These are phyloP conservation scores for Orussus abietinus DNA, from an alignment of 1,140 invertebrate species.

Conservation along the genomic window DNA sequence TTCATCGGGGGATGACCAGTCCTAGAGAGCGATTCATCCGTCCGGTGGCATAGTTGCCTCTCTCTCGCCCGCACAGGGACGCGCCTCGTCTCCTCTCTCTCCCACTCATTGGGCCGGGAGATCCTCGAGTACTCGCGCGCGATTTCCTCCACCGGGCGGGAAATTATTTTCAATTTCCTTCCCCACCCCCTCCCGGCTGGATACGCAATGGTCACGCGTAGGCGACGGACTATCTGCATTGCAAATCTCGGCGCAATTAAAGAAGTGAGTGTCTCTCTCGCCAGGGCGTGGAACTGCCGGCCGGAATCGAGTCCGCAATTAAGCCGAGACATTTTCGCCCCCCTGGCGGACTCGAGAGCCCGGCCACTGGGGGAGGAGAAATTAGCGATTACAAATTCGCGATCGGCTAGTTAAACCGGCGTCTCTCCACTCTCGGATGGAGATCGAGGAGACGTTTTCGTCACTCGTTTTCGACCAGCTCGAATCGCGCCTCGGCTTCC, in stretches of 20 bases:
- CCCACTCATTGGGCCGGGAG: no score
- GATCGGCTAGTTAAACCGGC: neutral
- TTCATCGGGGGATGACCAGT: no score
- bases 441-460: neutral
- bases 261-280: conserved; percentile 37
- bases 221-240: conserved; percentile 36
- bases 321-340: conserved; percentile 41
- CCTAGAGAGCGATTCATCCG: no score
- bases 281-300: conserved; percentile 18
- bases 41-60: no score
- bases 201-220: conserved; percentile 14
- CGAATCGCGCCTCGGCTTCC: neutral
- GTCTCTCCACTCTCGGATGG: no score
- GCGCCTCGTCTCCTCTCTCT: no score
- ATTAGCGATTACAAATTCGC: conserved; percentile 23
- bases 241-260: conserved; percentile 43
- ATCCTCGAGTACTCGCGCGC: conserved; percentile 20
- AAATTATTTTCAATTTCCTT: conserved; percentile 8
- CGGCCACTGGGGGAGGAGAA: conserved; percentile 4
- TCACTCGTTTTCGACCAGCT: neutral
- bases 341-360: conserved; percentile 4
- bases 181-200: neutral
- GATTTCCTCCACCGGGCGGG: conserved; percentile 23
- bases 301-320: conserved; percentile 36
- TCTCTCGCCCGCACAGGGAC: no score